Base-by-base conservation (phyloP, 2,888 invertebrate genomes). In the Acleris laterana region DNA sequence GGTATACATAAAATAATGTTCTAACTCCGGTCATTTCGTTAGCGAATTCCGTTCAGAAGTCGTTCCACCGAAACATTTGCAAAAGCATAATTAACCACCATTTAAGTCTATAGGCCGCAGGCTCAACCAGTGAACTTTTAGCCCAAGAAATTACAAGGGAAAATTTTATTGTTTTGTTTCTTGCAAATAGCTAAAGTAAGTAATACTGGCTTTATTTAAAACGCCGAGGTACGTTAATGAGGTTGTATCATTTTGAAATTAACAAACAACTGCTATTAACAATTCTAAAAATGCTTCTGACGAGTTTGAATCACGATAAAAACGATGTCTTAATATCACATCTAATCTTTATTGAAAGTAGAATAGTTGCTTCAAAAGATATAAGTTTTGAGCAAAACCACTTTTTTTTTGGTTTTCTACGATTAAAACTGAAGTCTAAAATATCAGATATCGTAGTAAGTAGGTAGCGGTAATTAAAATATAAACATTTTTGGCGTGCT, bases 11-110 rank as follows among this genome's bases (percentile, higher is more conserved):
- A 2, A 16, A 42, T 22, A 9, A 19, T 28, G 16, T 19, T 13
- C 42, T 49, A 64, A 60, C 55, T 53, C 53, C 49, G 49, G 64
- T 49, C 22, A 53, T 64, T 60, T 53, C 25, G 38, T 55, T 42
- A 55, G 59, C 38, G 49, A 64, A 60, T 50, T 64, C 28, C 28
- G 25, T 60, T 68, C 25, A 53, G 59, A 63, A 60, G 50, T 60
- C 51, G 63, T 50, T 63, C 19, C 56, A 17, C 16, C 19, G 20
- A 46, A 59, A 55, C 44, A 68, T 62, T 46, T 46, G 46, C 55
- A 68, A 58, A 63, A 68, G 48, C 59, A 64, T 60, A 60, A 60
- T 64, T 60, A 64, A 64, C 59, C 53, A 64, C 53, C 53, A 59
- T 60, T 64, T 64, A 60, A 64, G 59, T 64, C 28, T 55, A 48